Base-by-base conservation (phyloP, 2,113 vertebrate species). In the Sus scrofa region DNA sequence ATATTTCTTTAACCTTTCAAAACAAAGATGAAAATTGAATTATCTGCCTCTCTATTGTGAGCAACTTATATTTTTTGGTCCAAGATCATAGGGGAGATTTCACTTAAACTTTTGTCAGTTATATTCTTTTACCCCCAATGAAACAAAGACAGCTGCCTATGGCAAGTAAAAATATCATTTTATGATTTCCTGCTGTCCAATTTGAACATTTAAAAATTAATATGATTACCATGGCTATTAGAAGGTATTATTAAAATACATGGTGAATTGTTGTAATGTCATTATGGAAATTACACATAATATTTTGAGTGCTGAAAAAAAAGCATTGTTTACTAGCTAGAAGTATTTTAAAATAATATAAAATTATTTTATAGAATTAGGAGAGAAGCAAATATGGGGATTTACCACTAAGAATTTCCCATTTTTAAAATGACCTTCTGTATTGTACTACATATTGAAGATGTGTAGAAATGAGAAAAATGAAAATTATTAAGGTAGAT, bases 1-100 rank as follows among this genome's bases (percentile, higher is more conserved):
- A 89, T 86, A 83, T 54, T 95, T 86, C 14, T 86, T 90, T 84
- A 96, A 75, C 32, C 34, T 96, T 87, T 79, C 18, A 92, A 50
- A 65, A 86, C 14, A 78, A 84, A 94, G 39, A 50, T 68, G 75
- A 86, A 50, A 24, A 65, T 39, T 44, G 9, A 88, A 84, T 58
- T 67, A 1, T 62, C 11, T 87, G 1, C 34, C 30, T 82, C 20
- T 81, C 52, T 18, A 10, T 20, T 58, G 22, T 71, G 2, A 63
- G 34, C 13, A 91, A 67, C 20, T 68, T 79, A 6, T 26, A n/a
- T 65, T 32, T 93, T 3, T n/a, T 84, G 8, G 3, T 22, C 11
- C 18, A 73, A 32, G 7, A 1, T 3, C 2, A 34, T 22, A 2
- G 5, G 37, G 24, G 27, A 14, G 2, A 19, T 37, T 4, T 34